A percentile compares a stretch with the other conserved stretches of the same genome.
These are phyloP conservation scores for Sarotherodon lohbergeri DNA, from an alignment of 2,113 vertebrate species.

Conservation along the genomic window DNA sequence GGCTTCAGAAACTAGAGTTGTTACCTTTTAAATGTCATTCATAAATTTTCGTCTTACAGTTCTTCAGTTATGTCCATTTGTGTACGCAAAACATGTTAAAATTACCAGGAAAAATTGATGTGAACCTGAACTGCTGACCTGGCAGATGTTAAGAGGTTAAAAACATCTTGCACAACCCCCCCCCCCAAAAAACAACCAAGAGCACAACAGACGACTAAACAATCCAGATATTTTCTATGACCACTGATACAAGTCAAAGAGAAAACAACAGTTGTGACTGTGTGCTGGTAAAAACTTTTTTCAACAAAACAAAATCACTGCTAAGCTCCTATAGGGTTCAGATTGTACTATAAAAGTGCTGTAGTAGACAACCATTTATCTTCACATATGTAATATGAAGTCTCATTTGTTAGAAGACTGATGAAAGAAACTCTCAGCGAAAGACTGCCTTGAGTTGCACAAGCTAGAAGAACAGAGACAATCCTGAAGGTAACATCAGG, in stretches of 20 bases:
- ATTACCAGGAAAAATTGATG: neutral
- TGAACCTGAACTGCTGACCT: neutral
- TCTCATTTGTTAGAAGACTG: neutral
- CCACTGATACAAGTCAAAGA: neutral
- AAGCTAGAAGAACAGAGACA: neutral
- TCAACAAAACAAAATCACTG: neutral
- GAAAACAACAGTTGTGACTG: neutral
- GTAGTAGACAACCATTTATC: neutral
- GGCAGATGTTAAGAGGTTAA: neutral
- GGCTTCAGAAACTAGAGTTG: neutral
- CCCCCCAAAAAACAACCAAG: neutral
- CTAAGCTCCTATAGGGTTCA: neutral
- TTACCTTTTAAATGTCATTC: neutral
- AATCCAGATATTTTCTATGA: neutral
- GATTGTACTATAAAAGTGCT: neutral
- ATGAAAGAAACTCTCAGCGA: neutral
- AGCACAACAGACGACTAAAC: neutral
- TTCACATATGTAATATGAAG: neutral
- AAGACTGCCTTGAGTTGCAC: neutral
- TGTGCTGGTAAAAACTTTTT: neutral
- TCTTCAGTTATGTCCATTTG: neutral
- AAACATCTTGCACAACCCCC: neutral
- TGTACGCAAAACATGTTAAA: neutral
- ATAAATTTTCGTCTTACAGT: neutral
- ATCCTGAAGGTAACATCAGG: neutral